Evolutionary conservation across 2,113 vertebrate species (phyloP).

Genomic region (Planiliza haematocheilus): DNA sequence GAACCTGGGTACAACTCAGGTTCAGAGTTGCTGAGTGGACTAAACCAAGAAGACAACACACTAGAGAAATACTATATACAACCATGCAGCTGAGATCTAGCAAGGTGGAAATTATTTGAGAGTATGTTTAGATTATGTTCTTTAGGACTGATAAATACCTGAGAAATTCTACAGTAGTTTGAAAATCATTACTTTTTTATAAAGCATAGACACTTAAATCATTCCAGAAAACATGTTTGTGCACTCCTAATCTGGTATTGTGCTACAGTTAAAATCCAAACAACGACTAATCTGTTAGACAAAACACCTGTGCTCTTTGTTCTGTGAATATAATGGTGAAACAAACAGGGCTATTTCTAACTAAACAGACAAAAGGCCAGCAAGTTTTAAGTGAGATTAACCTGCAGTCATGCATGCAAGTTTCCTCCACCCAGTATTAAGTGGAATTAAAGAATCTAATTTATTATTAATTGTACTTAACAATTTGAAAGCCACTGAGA

Average conservation of each 20-base stretch:
- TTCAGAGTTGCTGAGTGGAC: slow-evolving; percentile 33
- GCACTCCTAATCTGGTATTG: too few relatives aligned
- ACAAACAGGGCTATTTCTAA: slow-evolving; percentile 16
- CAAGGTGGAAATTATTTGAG: slow-evolving; percentile 2
- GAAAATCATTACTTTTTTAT: too few relatives aligned
- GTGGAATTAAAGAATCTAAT: background rate
- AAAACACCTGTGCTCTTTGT: slow-evolving; percentile 15
- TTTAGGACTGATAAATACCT: too few relatives aligned
- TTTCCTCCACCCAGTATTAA: background rate
- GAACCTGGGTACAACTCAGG: slow-evolving; percentile 15
- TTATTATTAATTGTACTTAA: background rate
- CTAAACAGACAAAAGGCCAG: too few relatives aligned
- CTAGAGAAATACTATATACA: too few relatives aligned
- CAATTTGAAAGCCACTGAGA: background rate
- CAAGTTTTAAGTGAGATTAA: background rate
- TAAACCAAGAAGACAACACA: background rate
- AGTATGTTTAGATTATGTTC: too few relatives aligned
- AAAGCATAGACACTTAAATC: too few relatives aligned
- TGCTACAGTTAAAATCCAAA: too few relatives aligned
- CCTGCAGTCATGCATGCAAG: background rate
- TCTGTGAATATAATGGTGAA: too few relatives aligned
- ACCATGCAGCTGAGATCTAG: background rate
- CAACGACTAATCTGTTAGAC: too few relatives aligned
- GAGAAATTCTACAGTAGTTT: too few relatives aligned
- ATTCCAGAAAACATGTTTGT: too few relatives aligned